Evolutionary conservation across 2,797 vertebrate genomes (phyloP).

Genomic region (Spea hammondii): DNA sequence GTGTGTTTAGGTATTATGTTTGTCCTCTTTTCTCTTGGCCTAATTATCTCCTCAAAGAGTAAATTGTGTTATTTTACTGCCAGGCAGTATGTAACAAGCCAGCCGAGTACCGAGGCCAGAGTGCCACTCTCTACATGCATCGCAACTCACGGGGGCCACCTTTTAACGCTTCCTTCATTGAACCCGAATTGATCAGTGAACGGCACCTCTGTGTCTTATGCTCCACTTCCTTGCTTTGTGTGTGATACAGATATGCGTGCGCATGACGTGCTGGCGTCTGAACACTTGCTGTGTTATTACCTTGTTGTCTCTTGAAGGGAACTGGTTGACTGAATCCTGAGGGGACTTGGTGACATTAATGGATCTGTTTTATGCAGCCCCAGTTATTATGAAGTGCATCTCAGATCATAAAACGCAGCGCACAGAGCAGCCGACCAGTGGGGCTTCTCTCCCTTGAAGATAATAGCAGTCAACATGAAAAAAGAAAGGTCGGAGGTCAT

Average conservation of each 20-base stretch:
- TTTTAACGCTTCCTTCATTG: neutral
- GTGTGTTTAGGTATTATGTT: no score
- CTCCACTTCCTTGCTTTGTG: constrained; percentile 14
- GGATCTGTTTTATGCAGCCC: constrained; percentile 70
- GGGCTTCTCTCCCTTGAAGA: constrained; percentile 79
- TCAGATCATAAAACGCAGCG: constrained; percentile 65
- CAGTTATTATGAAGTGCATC: constrained; percentile 67
- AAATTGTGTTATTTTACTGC: no score
- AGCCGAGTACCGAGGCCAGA: no score
- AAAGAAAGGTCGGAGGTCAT: constrained; percentile 80
- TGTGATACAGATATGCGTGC: constrained; percentile 26
- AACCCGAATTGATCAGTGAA: constrained; percentile 16
- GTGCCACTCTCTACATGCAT: no score
- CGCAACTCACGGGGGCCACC: no score
- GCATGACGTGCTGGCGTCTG: constrained; percentile 3
- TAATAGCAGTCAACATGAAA: constrained; percentile 77
- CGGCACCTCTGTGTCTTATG: constrained; percentile 16
- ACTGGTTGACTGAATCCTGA: constrained; percentile 65
- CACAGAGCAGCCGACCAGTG: constrained; percentile 75
- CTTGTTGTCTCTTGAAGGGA: constrained; percentile 60
- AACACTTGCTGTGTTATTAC: constrained; percentile 28
- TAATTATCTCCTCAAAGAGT: no score
- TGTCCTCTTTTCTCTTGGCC: no score
- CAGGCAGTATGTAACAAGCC: no score
- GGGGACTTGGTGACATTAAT: constrained; percentile 68